Conservation (phyloP, 2,113 vertebrate species). For the Xiphophorus hellerii region DNA sequence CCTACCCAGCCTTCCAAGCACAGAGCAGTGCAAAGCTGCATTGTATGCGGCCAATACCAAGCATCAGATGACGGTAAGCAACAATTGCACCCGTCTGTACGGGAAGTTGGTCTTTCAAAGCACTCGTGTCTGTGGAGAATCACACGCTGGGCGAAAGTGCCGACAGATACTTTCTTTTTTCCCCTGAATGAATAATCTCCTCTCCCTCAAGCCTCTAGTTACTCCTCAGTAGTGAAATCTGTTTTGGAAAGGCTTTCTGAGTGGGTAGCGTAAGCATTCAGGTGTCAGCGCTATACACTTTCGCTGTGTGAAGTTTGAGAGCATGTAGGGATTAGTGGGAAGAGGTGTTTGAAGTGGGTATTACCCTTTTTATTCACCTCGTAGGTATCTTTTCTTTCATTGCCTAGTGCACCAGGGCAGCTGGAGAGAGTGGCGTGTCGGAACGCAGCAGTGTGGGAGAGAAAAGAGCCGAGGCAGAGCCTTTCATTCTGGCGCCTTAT, state of each 20-base stretch:
- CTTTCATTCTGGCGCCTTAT: slow-evolving; percentile 1
- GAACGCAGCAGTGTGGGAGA: slow-evolving; percentile 8
- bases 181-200: slow-evolving; percentile 36
- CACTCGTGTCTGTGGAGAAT: slow-evolving; percentile 6
- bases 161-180: slow-evolving; percentile 19
- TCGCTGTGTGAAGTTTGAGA: slow-evolving; percentile 57
- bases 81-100: slow-evolving; percentile 4
- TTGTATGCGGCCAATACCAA: slow-evolving; percentile 10
- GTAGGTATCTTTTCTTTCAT: slow-evolving; percentile 55
- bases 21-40: background rate
- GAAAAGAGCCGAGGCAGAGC: slow-evolving; percentile 5
- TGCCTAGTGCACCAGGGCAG: slow-evolving; percentile 19
- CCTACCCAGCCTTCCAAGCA: background rate
- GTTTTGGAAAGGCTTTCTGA: slow-evolving; percentile 38
- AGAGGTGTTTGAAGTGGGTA: slow-evolving; percentile 67
- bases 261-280: slow-evolving; percentile 46
- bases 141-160: slow-evolving; percentile 12
- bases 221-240: slow-evolving; percentile 38
- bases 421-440: slow-evolving; percentile 26
- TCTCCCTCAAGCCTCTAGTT: slow-evolving; percentile 21
- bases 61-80: slow-evolving; percentile 2
- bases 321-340: slow-evolving; percentile 60
- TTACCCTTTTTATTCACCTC: slow-evolving; percentile 61
- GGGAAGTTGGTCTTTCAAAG: background rate
- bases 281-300: slow-evolving; percentile 48